These are phyloP conservation scores for Lithosia quadra DNA, from an alignment of 2,888 invertebrate species.

Conservation along the genomic window DNA sequence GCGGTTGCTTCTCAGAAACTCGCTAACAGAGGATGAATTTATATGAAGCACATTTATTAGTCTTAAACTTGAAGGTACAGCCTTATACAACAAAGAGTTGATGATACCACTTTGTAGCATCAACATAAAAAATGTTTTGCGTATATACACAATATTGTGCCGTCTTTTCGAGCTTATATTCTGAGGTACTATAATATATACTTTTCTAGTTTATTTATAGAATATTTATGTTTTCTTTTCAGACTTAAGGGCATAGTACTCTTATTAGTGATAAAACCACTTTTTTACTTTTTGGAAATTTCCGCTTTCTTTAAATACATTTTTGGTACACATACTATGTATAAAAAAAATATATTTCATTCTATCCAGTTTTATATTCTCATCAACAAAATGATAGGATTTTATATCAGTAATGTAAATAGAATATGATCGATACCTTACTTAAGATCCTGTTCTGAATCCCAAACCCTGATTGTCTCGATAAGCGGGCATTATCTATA, in stretches of 20 bases:
- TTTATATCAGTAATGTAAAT: too few relatives aligned
- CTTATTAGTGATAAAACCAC: not conserved
- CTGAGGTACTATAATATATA: not conserved
- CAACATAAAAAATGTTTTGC: constrained; percentile 24
- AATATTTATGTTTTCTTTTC: not conserved
- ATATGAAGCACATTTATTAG: constrained; percentile 38
- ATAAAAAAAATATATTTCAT: too few relatives aligned
- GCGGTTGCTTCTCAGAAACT: constrained; percentile 29
- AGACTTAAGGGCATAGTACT: too few relatives aligned
- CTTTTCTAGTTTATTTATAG: not conserved
- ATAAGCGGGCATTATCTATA: too few relatives aligned
- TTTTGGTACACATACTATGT: too few relatives aligned
- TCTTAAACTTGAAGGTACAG: constrained; percentile 21
- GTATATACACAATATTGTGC: constrained; percentile 22
- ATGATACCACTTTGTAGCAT: constrained; percentile 36
- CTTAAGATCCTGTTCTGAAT: too few relatives aligned
- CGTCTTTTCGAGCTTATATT: not conserved
- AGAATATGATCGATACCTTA: too few relatives aligned
- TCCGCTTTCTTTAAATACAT: too few relatives aligned
- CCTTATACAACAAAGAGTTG: constrained; percentile 35
- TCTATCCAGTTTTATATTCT: too few relatives aligned
- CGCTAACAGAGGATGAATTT: constrained; percentile 34
- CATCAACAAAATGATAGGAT: too few relatives aligned
- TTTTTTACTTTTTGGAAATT: too few relatives aligned
- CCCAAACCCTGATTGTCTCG: too few relatives aligned